Base-by-base conservation (phyloP, 2,888 invertebrate species). In the Rhorus exstirpatorius region DNA sequence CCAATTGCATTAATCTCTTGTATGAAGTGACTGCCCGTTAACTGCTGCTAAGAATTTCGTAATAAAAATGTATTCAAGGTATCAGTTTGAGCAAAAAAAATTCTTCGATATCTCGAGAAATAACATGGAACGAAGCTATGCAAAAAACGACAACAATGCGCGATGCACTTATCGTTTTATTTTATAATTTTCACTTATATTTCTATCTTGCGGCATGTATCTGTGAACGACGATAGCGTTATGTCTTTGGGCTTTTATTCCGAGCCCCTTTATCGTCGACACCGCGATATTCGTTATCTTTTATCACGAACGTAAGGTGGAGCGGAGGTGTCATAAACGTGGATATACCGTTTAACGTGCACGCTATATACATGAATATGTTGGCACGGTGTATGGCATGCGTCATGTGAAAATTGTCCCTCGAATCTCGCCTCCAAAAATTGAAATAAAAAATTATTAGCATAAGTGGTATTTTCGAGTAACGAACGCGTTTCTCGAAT, bases 221-320 rank as follows among this genome's bases (percentile, higher is more conserved):
- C 49, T 38, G 65, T 63, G 35, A 49, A 60, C 51, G 19, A 12
- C 26, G 70, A 75, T 41, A 38, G 68, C 68, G 38, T 74, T 79
- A 79, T 74, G 61, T 67, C 60, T 26, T 14, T 21, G 51, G 49
- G 49, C 60, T 81, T 76, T 51, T 71, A 58, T n/a, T 81, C 76
- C 76, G 46, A 31, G 19, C 44, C 31, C 75, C 24, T 71, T 71
- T 79, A 71, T 55, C n/a, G 63, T 51, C 19, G n/a, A 17, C 60
- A 31, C 17, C 0, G 53, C 65, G 67, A 80, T 75, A 80, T 75
- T 75, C 75, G 61, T 80, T 80, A 80, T 80, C 53, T 75, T 75
- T 55, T 75, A 80, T 70, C 61, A 61, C 74, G 63, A 44, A 41
- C 61, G 26, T 51, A 51, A 68, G 46, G 41, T 41, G 38, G 4